Base-by-base conservation (phyloP, 2,113 vertebrate species). In the Emberiza fucata region DNA sequence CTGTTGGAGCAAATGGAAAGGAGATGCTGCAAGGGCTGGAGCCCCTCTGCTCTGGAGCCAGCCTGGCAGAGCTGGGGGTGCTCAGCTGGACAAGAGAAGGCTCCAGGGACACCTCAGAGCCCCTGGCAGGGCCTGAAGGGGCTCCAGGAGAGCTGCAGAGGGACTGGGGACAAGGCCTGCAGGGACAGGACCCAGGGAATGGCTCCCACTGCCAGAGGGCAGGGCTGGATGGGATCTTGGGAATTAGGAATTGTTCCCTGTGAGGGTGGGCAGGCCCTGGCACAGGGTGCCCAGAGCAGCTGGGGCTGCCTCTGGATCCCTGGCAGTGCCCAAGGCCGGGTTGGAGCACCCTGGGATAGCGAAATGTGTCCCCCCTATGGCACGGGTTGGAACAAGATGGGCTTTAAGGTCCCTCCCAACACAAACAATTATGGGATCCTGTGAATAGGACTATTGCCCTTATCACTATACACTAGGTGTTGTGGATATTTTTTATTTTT, bases 271-370 rank as follows among this genome's bases (percentile, higher is more conserved):
- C 1, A 61, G 33, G 45, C 39, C 39, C 28, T 69, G 37, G 5
- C 17, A 27, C 27, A 68, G 31, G 29, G 31, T 54, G 53, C 31
- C 54, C 31, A 56, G 37, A 37, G 53, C 1, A 77, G n/a, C 37
- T 44, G 18, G 18, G 45, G 22, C 48, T 87, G 29, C 20, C 39
- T 12, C 28, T 59, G 22, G 9, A n/a, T 39, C n/a, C 48, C 48
- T 80, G 57, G 20, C 3, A 56, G 57, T n/a, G 40, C 4, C 14
- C 75, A 8, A 47, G 29, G 21, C 13, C 48, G 48, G 21, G 4
- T 0, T 88, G 47, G 47, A 64, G 8, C 28, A 28, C 1, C 20
- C 21, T 56, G 42, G 24, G 3, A 3, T 4, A 6, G 39, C 45
- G 15, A 16, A 16, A 45, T 16, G 8, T 33, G 37, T 37, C 22